Evolutionary conservation across 2,797 vertebrate genomes (phyloP).

Genomic region (Danio choprae): DNA sequence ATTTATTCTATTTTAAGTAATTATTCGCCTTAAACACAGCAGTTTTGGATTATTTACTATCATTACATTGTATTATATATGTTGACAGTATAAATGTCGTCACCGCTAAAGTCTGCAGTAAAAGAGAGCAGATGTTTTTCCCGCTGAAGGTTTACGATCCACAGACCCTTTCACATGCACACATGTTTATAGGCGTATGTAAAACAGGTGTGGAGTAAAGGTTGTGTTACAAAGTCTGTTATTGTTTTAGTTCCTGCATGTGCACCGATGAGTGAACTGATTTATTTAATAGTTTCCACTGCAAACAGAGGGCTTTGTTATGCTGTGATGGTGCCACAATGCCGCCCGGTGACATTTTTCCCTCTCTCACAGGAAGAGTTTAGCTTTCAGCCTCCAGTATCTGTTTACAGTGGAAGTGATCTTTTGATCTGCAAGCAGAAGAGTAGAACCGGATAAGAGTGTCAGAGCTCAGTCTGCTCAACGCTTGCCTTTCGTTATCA

Average conservation of each 20-base stretch:
- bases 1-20: no score
- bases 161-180: constrained; percentile 9
- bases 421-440: constrained; percentile 34
- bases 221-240: not conserved
- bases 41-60: not conserved
- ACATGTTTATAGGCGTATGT: constrained; percentile 21
- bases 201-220: constrained; percentile 21
- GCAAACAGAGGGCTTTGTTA: not conserved
- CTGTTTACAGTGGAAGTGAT: constrained; percentile 39
- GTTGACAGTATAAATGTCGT: not conserved
- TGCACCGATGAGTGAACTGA: constrained; percentile 38
- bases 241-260: constrained; percentile 15
- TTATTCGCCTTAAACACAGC: not conserved
- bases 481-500: constrained; percentile 32
- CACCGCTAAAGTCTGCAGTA: not conserved
- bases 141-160: constrained; percentile 10
- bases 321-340: constrained; percentile 58
- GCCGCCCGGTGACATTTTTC: constrained; percentile 67
- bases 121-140: not conserved
- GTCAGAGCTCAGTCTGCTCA: constrained; percentile 37
- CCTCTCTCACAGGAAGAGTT: constrained; percentile 44
- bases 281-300: constrained; percentile 54
- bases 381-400: constrained; percentile 29
- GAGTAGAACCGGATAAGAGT: not conserved
- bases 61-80: not conserved